Conservation (phyloP, 2,888 invertebrate genomes). For the Coelopa pilipes region DNA sequence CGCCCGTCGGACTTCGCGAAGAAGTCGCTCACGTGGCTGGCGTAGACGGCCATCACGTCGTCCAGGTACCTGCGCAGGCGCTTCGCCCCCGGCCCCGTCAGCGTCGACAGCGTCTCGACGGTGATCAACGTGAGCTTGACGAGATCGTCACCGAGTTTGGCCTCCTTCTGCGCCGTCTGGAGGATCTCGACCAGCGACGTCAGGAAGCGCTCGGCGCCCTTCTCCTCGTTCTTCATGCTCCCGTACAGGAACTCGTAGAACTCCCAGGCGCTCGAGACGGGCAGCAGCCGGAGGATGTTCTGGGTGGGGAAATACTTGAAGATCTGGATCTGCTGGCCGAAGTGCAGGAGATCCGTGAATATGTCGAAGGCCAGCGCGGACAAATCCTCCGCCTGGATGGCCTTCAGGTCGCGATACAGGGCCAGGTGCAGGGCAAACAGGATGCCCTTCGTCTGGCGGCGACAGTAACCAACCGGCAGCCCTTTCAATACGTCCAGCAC, state of each 20-base stretch:
- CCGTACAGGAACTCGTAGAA: constrained; percentile 59
- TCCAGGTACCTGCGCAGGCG: constrained; percentile 49
- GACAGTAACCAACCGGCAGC: constrained; percentile 55
- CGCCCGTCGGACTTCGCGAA: constrained; percentile 43
- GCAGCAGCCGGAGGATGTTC: constrained; percentile 53
- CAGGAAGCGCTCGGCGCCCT: constrained; percentile 53
- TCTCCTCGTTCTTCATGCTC: constrained; percentile 49
- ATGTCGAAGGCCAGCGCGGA: constrained; percentile 45
- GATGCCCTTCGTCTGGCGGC: constrained; percentile 50
- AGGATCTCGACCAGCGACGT: constrained; percentile 47
- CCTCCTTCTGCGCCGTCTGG: constrained; percentile 33
- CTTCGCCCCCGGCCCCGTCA: constrained; percentile 48
- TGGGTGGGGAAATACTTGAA: constrained; percentile 54
- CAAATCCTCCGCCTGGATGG: constrained; percentile 43
- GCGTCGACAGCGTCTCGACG: constrained; percentile 54
- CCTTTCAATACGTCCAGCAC: constrained; percentile 49
- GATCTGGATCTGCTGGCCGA: constrained; percentile 57
- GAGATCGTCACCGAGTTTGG: constrained; percentile 47
- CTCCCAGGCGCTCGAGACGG: constrained; percentile 47
- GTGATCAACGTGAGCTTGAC: constrained; percentile 53
- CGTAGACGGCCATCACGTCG: constrained; percentile 45
- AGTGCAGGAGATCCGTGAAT: constrained; percentile 59
- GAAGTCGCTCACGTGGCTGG: constrained; percentile 43
- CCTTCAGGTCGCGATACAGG: constrained; percentile 55
- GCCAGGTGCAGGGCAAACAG: constrained; percentile 57